Evolutionary conservation across 1,140 invertebrate species (phyloP).

Genomic region (Saccostrea cuccullata): DNA sequence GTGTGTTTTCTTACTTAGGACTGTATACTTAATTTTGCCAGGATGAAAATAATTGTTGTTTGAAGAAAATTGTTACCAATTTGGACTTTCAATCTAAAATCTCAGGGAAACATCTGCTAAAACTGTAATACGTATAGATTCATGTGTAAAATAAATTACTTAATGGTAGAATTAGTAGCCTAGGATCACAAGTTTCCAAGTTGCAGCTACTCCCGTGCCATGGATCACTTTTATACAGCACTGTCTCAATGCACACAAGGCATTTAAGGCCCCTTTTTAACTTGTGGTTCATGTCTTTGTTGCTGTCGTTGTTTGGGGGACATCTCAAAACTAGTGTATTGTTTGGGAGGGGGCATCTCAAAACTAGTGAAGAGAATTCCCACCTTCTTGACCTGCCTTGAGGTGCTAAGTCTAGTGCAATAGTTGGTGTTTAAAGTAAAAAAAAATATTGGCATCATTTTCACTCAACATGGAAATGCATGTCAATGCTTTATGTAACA

Average conservation of each 20-base stretch:
- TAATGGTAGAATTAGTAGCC: slow-evolving; percentile 28
- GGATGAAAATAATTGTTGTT: background rate
- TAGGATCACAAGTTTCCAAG: slow-evolving; percentile 37
- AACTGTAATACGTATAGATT: slow-evolving; percentile 9
- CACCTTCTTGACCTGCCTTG: slow-evolving; percentile 19
- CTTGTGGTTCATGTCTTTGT: slow-evolving; percentile 25
- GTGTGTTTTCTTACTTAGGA: background rate
- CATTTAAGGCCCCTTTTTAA: slow-evolving; percentile 10
- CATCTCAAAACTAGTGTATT: background rate
- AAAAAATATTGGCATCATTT: slow-evolving; percentile 13
- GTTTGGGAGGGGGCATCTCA: background rate
- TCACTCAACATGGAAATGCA: background rate
- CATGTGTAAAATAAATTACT: slow-evolving; percentile 17
- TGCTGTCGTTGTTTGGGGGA: background rate
- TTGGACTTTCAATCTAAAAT: slow-evolving; percentile 19
- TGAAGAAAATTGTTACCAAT: background rate
- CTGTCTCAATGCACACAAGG: slow-evolving; percentile 36
- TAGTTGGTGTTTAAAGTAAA: slow-evolving; percentile 29
- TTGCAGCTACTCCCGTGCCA: slow-evolving; percentile 27
- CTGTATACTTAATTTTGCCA: slow-evolving; percentile 23
- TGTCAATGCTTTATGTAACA: slow-evolving; percentile 23
- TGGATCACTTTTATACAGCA: slow-evolving; percentile 27
- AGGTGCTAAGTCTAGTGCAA: slow-evolving; percentile 35
- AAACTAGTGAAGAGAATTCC: slow-evolving; percentile 17
- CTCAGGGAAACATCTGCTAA: slow-evolving; percentile 32